phyloP scores from a whole-genome alignment of 2,888 invertebrate genomes.

The Orthosia gothica region DNA sequence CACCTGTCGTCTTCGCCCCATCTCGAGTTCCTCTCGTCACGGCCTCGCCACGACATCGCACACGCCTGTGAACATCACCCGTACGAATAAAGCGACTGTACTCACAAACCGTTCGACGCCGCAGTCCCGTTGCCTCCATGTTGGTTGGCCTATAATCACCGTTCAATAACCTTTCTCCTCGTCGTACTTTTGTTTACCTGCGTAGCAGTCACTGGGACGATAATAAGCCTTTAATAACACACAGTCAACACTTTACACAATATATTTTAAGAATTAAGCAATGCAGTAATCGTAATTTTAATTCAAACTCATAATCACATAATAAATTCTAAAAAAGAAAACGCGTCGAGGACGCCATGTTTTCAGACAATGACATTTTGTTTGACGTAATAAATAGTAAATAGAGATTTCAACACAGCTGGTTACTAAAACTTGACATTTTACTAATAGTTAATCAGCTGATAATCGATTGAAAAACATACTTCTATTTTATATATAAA shows the following conservation, averaged over 20 bases:
- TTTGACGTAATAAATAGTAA: slow-evolving; percentile 6
- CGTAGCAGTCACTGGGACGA: slow-evolving; percentile 68
- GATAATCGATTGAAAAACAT: background rate
- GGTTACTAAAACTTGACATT: slow-evolving; percentile 15
- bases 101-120: slow-evolving; percentile 77
- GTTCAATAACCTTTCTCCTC: slow-evolving; percentile 80
- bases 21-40: slow-evolving; percentile 83
- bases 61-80: slow-evolving; percentile 86
- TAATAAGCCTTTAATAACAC: slow-evolving; percentile 47
- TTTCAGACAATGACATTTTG: slow-evolving; percentile 39
- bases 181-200: slow-evolving; percentile 82
- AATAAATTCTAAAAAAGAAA: background rate
- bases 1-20: slow-evolving; percentile 78
- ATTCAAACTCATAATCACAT: slow-evolving; percentile 8
- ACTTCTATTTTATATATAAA: too few species aligned
- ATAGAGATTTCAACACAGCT: slow-evolving; percentile 14
- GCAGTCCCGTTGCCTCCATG: slow-evolving; percentile 68
- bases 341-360: slow-evolving; percentile 61
- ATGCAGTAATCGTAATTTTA: slow-evolving; percentile 3
- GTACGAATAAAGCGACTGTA: slow-evolving; percentile 81
- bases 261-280: slow-evolving; percentile 12
- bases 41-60: slow-evolving; percentile 87
- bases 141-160: slow-evolving; percentile 75
- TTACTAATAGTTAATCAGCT: background rate
- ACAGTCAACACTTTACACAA: slow-evolving; percentile 48